Evolutionary conservation across 2,797 vertebrate genomes (phyloP).

Genomic region (Lepilemur ruficaudatus): DNA sequence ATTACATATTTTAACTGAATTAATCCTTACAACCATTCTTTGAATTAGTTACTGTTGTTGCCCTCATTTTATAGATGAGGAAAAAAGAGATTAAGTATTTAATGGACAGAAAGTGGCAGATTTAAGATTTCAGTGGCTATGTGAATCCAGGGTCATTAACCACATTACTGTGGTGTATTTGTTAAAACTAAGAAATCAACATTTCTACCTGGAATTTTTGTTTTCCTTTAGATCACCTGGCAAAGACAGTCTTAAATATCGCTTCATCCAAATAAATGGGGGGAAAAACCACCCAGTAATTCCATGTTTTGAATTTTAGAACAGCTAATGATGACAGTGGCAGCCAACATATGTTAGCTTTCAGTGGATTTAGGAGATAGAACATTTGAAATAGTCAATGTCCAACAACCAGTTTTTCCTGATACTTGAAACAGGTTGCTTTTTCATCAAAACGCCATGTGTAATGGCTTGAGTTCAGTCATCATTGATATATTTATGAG

Average conservation of each 20-base stretch:
- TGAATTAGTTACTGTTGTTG: background rate
- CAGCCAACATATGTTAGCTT: background rate
- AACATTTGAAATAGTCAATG: background rate
- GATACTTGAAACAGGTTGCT: background rate
- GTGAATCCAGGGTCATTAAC: background rate
- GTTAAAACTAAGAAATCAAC: background rate
- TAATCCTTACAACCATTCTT: background rate
- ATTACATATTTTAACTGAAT: background rate
- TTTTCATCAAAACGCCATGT: background rate
- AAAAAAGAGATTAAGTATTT: background rate
- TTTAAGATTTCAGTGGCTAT: too few relatives aligned
- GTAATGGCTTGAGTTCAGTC: background rate
- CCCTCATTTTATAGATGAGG: background rate
- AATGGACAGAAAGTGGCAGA: background rate
- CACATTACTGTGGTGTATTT: background rate
- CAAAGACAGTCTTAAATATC: background rate
- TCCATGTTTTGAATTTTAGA: slow-evolving; percentile 11
- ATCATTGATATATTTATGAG: background rate
- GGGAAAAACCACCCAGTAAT: background rate
- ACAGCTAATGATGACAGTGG: background rate
- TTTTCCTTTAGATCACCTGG: background rate
- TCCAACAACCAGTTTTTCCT: background rate
- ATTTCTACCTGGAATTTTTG: background rate
- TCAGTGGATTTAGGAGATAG: background rate
- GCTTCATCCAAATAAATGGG: background rate